Evolutionary conservation across 2,888 invertebrate species (phyloP).

Genomic region (Cheilosia vulpina): DNA sequence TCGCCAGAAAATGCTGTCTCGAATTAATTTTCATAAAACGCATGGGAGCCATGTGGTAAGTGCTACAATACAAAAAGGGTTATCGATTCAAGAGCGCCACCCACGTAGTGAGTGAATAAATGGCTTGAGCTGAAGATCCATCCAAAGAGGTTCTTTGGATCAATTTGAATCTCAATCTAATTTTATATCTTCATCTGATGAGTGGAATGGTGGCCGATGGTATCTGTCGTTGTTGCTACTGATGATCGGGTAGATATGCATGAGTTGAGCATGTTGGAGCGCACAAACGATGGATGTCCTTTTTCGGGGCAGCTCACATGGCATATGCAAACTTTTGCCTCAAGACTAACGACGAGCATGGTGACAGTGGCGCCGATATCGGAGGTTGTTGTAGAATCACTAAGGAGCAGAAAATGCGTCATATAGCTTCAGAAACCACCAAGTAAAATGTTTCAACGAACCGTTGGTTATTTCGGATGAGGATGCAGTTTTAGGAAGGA

Average conservation of each 20-base stretch:
- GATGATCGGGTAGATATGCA: constrained; percentile 7
- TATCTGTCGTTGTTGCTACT: constrained; percentile 6
- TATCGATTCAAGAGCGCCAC: constrained; percentile 22
- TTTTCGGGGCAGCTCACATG: constrained; percentile 18
- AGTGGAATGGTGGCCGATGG: constrained; percentile 15
- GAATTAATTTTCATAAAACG: constrained; percentile 61
- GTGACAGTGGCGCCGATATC: constrained; percentile 21
- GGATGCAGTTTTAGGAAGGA: too few species aligned
- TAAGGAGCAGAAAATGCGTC: too few species aligned
- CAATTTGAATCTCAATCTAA: constrained; percentile 65
- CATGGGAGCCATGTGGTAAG: constrained; percentile 1
- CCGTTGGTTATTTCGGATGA: too few species aligned
- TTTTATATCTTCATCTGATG: constrained; percentile 55
- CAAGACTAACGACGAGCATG: constrained; percentile 8
- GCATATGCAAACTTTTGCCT: constrained; percentile 54
- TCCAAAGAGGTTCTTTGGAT: constrained; percentile 25
- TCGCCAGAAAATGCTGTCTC: constrained; percentile 35
- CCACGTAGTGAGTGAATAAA: constrained; percentile 42
- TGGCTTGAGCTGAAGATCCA: constrained; percentile 27
- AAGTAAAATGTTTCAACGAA: too few species aligned
- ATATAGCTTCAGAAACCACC: too few species aligned
- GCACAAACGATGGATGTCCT: constrained; percentile 29
- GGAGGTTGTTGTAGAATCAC: too few species aligned
- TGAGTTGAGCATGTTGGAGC: neutral
- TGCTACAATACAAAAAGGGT: neutral